Base-by-base conservation (phyloP, 2,797 vertebrate genomes). In the Scolopax bukidnonensis region DNA sequence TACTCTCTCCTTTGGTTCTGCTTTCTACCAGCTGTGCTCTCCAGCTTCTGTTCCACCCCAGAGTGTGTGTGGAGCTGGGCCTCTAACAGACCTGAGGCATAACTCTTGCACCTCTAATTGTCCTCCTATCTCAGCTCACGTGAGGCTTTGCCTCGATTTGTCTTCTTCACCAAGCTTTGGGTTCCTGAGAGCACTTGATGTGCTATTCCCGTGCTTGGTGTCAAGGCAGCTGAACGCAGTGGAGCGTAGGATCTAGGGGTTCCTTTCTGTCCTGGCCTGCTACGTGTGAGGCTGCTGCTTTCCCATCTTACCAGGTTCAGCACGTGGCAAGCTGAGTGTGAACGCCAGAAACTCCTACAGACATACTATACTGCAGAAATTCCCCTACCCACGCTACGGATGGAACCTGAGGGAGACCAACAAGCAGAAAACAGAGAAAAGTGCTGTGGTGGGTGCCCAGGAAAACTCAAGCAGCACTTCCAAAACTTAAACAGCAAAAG, bases 341-440 rank as follows among this genome's bases (percentile, higher is more conserved):
- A 50, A 9, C n/a, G 38, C 51, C 56, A 41, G 45, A n/a, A 36
- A 9, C 12, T 50, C 47, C n/a, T 14, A 8, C 11, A 32, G 56
- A 25, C 7, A 1, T 16, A 2, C 59, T 12, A 11, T 38, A 24
- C 33, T 60, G 59, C 36, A 18, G 59, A 36, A 38, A 60, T 38
- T 60, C 24, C 23, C 1, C 10, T 9, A 5, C 6, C 1, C 9
- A 1, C 8, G 0, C 15, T 21, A 0, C 3, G 1, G 1, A 6
- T 43, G n/a, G 45, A 32, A 27, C 17, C n/a, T 36, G 51, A 11
- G 4, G 2, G 36, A 30, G 76, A 17, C 7, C 0, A 1, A 24
- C 27, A 2, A 50, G 77, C 54, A 79, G 70, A 47, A 84, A 45
- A 9, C 0, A 1, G 56, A 60, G 67, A 57, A 43, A 64, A 51